Evolutionary conservation across 2,113 vertebrate genomes (phyloP), one percentile per base, ranked within the genome.

Genomic region (Mesitornis unicolor): DNA sequence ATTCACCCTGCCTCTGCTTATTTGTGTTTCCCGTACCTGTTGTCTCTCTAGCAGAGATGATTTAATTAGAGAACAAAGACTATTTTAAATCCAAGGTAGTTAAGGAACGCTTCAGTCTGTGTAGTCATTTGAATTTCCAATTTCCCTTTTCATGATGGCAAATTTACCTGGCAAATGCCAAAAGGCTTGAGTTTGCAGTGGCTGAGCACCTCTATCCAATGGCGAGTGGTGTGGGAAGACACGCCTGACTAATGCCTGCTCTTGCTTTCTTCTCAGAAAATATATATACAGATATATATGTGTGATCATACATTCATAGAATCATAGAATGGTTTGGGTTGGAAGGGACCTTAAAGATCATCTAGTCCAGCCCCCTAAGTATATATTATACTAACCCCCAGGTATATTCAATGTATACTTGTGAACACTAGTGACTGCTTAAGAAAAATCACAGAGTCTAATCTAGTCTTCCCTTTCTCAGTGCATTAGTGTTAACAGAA

Each of bases 21-120:
- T 92, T 88, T 90, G 56, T 93, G 76, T 87, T 96, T 84, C 86
- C 73, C 73, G 73, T 89, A 92, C 79, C 89, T 88, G 87, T 75
- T 96, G 85, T 67, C 88, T 94, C 78, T 84, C 16, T 6, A 69
- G 77, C 19, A 76, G 73, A 88, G 65, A 61, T 75, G 43, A 68
- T 82, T 88, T 78, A 75, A 89, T 92, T 71, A 76, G 86, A 89
- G 64, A 96, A 90, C 68, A 93, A 93, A 92, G 83, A 16, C 26
- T 60, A 10, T 31, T 89, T 93, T 51, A 81, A 74, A 83, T 70
- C 18, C 31, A 19, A 57, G 67, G 43, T 69, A 70, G 68, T 68
- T 65, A 56, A 86, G 60, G 50, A 26, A 20, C 76, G 54, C 68
- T 83, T 88, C 42, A 56, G 38, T 65, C 50, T 74, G 56, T 64